A percentile compares a stretch with the other conserved stretches of the same genome.
Conservation (phyloP, 2,113 vertebrate species). For the Osmerus eperlanus region DNA sequence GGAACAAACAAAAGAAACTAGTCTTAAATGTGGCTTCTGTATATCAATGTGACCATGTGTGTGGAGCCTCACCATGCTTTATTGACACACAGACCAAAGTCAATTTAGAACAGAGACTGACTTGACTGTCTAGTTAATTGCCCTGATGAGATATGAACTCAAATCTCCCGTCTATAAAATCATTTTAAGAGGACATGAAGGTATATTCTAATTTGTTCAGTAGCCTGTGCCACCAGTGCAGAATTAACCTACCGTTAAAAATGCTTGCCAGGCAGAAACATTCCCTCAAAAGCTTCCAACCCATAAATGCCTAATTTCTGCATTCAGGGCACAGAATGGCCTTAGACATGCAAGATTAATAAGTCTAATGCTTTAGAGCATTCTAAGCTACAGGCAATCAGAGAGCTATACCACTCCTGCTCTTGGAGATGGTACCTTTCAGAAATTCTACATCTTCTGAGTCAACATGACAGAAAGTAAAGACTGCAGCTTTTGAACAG, state of each 20-base stretch:
- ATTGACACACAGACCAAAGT: constrained; percentile 38
- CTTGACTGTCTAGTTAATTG: constrained; percentile 26
- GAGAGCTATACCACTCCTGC: background rate
- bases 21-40: constrained; percentile 49
- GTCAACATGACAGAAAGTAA: background rate
- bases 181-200: constrained; percentile 47
- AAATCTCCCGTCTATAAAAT: constrained; percentile 33
- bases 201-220: constrained; percentile 45
- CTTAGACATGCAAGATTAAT: background rate
- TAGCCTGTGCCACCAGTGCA: constrained; percentile 31
- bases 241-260: constrained; percentile 34
- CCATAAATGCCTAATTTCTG: background rate
- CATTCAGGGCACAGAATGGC: constrained; percentile 9
- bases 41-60: constrained; percentile 35
- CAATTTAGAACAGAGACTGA: constrained; percentile 44
- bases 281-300: constrained; percentile 26
- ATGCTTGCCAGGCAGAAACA: constrained; percentile 10
- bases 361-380: background rate
- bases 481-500: background rate
- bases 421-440: background rate
- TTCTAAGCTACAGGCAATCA: background rate
- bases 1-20: constrained; percentile 46
- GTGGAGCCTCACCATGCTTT: constrained; percentile 45
- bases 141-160: constrained; percentile 22
- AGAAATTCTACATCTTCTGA: background rate